Percentiles rank a stretch among this genome's conserved stretches.
Conservation (phyloP, 2,113 vertebrate genomes). For the Eclectus roratus region DNA sequence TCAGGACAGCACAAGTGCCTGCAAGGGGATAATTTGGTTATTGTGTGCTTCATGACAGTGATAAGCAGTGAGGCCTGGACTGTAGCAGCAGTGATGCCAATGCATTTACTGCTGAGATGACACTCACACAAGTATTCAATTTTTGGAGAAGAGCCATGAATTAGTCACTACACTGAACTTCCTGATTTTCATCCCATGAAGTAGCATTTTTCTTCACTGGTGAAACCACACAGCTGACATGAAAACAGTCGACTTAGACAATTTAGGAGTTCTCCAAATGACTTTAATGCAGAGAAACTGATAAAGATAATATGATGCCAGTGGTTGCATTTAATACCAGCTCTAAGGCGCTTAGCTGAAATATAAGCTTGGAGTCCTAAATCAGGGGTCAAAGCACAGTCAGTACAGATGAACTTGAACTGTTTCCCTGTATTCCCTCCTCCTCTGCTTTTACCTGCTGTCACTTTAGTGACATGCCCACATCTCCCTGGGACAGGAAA, state of each 20-base stretch:
- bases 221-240: neutral
- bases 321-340: neutral
- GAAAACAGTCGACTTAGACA: neutral
- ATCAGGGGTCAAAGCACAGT: neutral
- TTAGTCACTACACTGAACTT: neutral
- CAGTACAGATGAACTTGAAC: neutral
- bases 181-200: neutral
- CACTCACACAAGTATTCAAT: neutral
- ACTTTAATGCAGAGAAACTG: neutral
- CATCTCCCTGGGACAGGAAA: neutral
- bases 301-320: fast-evolving
- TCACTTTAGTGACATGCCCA: neutral
- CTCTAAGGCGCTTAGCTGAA: neutral
- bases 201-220: neutral
- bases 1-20: neutral
- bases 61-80: neutral
- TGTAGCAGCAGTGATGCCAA: too few species aligned
- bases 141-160: neutral
- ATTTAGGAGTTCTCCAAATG: neutral
- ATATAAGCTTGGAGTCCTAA: neutral
- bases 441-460: neutral
- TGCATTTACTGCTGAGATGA: too few species aligned
- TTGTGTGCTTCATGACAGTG: neutral
- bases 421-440: neutral
- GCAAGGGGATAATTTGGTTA: neutral